Percentiles rank a stretch among this genome's conserved stretches.
These are phyloP conservation scores for Parazoanthus darwini DNA, from an alignment of 92 coral and sea anemone genomes.

Conservation along the genomic window DNA sequence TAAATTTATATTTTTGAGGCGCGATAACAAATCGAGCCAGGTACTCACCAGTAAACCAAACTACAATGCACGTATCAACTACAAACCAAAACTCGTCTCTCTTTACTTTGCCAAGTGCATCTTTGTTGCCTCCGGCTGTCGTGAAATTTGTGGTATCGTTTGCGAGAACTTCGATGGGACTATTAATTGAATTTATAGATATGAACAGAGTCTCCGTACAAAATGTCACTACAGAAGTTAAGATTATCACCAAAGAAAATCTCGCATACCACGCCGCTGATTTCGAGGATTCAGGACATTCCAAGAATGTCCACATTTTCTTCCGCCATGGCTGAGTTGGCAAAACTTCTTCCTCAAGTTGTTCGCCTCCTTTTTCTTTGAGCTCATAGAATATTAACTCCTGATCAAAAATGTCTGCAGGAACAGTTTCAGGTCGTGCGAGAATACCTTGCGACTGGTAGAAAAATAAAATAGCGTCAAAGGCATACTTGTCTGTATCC, in stretches of 20 bases:
- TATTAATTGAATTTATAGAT: conserved; percentile 33
- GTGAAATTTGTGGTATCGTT: conserved; percentile 25
- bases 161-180: conserved; percentile 1
- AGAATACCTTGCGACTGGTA: conserved; percentile 93
- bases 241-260: conserved; percentile 68
- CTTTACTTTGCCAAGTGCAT: conserved; percentile 11
- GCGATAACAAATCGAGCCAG: conserved; percentile 67
- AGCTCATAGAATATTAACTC: conserved; percentile 84
- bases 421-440: conserved; percentile 80
- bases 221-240: conserved; percentile 72
- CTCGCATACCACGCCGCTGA: conserved; percentile 67
- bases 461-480: conserved; percentile 89
- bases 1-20: conserved; percentile 64
- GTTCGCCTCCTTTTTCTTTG: conserved; percentile 41
- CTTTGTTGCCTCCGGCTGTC: background rate
- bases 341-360: conserved; percentile 16
- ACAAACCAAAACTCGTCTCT: conserved; percentile 76
- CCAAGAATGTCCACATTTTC: conserved; percentile 73
- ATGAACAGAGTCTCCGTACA: conserved; percentile 75
- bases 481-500: conserved; percentile 82
- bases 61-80: conserved; percentile 78
- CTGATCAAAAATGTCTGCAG: conserved; percentile 78
- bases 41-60: conserved; percentile 86
- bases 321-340: conserved; percentile 65
- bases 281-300: conserved; percentile 76